Percentiles rank a stretch among this genome's conserved stretches.
These are phyloP conservation scores for Xenotilapia flavipinnis DNA, from an alignment of 2,113 vertebrate species.

Conservation along the genomic window DNA sequence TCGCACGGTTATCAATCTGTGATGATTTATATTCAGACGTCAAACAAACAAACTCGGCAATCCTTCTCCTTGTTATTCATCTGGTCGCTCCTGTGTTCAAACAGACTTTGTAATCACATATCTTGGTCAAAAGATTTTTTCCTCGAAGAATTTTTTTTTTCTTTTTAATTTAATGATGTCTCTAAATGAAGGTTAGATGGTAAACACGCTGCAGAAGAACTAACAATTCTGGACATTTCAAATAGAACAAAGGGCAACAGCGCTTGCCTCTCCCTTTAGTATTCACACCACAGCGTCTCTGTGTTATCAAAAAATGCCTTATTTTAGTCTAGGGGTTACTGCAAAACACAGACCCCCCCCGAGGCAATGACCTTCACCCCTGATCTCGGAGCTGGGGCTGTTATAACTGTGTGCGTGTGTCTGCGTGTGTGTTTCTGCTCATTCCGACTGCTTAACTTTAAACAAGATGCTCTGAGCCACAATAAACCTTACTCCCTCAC, in stretches of 20 bases:
- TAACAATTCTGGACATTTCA: background rate
- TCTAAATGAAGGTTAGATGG: background rate
- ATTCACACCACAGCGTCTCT: background rate
- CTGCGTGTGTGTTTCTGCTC: background rate
- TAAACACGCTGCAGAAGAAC: background rate
- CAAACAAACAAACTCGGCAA: background rate
- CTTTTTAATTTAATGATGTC: background rate
- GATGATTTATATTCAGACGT: conserved; percentile 1
- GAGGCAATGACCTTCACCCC: conserved; percentile 39
- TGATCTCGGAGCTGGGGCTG: conserved; percentile 6
- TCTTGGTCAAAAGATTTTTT: background rate
- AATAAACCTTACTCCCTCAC: conserved; percentile 26
- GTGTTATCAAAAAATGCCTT: conserved; percentile 1
- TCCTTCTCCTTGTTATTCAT: background rate
- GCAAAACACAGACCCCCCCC: conserved; percentile 36
- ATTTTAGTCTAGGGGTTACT: conserved; percentile 31
- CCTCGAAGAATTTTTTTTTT: background rate
- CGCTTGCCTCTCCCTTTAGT: background rate
- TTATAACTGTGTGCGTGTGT: background rate
- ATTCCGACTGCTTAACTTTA: conserved; percentile 44
- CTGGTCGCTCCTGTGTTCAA: background rate
- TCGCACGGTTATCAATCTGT: background rate
- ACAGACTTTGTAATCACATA: background rate
- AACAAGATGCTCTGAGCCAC: conserved; percentile 42
- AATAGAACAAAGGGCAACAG: background rate